These are phyloP conservation scores for Aurelia aurita complex sp. Pacific DNA, from an alignment of 30 jellyfish, hydroid and myxozoan species.

Conservation along the genomic window DNA sequence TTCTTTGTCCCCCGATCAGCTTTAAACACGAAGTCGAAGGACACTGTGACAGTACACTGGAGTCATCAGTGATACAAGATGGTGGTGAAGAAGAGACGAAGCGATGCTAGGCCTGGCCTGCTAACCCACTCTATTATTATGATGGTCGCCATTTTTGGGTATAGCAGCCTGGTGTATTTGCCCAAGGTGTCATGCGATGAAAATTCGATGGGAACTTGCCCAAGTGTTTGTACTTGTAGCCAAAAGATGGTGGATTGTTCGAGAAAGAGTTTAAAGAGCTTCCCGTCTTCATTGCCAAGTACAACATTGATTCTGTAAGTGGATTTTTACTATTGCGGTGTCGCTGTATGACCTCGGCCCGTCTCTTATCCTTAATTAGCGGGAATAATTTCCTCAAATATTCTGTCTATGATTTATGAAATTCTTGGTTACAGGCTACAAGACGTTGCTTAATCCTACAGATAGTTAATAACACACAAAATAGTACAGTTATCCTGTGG, in stretches of 20 bases:
- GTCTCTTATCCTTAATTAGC: neutral
- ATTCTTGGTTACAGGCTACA: neutral
- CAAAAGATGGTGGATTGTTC: conserved; percentile 68
- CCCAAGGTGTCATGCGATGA: conserved; percentile 75
- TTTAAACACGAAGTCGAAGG: conserved; percentile 18
- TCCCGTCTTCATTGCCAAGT: conserved; percentile 52
- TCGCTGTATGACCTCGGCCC: neutral
- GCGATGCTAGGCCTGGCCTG: conserved; percentile 3
- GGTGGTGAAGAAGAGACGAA: conserved; percentile 22
- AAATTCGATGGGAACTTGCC: conserved; percentile 64
- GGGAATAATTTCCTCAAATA: conserved; percentile 1
- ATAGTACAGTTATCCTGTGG: no score
- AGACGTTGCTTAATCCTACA: no score
- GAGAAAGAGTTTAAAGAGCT: conserved; percentile 48
- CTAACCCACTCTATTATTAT: neutral
- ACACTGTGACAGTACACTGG: conserved; percentile 44
- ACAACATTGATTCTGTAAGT: conserved; percentile 59
- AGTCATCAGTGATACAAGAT: conserved; percentile 36
- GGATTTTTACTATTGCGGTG: neutral
- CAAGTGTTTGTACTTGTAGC: conserved; percentile 69
- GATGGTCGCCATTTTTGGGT: conserved; percentile 79
- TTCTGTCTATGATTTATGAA: conserved; percentile 1
- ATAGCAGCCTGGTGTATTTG: conserved; percentile 43
- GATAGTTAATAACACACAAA: no score
- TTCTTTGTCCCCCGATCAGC: conserved; percentile 36